These are phyloP conservation scores for Dermolepida albohirtum DNA, from an alignment of 2,888 invertebrate genomes.

Conservation along the genomic window DNA sequence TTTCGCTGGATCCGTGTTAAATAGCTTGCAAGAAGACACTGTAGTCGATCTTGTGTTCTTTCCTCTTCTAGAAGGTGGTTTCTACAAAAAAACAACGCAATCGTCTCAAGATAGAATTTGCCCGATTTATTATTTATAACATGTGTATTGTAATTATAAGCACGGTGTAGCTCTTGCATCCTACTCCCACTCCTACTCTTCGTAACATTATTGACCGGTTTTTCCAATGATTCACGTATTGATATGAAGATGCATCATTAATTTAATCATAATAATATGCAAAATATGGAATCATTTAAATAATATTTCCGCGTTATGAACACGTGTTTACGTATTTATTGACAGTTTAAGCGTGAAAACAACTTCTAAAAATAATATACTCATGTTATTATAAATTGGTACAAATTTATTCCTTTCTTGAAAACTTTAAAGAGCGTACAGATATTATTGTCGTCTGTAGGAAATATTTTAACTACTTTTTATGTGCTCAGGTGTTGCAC, in stretches of 20 bases:
- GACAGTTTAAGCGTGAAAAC: background rate
- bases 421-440: no score
- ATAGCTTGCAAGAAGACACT: slow-evolving; percentile 2
- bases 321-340: background rate
- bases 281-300: background rate
- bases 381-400: no score
- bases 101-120: slow-evolving; percentile 11
- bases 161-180: slow-evolving; percentile 10
- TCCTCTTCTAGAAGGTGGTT: background rate
- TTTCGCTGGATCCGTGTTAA: slow-evolving; percentile 21
- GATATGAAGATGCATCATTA: background rate
- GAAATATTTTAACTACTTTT: no score
- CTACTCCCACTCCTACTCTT: slow-evolving; percentile 3
- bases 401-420: no score
- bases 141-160: no score
- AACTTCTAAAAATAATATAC: no score
- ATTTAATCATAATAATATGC: slow-evolving; percentile 15
- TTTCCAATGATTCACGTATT: background rate
- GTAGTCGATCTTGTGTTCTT: background rate
- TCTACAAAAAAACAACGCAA: background rate
- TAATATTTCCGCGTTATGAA: background rate
- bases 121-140: background rate
- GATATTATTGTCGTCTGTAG: no score
- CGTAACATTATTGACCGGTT: background rate
- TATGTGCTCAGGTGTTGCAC: no score